These are phyloP conservation scores for Hypothenemus hampei DNA, from an alignment of 1,140 invertebrate genomes.

Conservation along the genomic window DNA sequence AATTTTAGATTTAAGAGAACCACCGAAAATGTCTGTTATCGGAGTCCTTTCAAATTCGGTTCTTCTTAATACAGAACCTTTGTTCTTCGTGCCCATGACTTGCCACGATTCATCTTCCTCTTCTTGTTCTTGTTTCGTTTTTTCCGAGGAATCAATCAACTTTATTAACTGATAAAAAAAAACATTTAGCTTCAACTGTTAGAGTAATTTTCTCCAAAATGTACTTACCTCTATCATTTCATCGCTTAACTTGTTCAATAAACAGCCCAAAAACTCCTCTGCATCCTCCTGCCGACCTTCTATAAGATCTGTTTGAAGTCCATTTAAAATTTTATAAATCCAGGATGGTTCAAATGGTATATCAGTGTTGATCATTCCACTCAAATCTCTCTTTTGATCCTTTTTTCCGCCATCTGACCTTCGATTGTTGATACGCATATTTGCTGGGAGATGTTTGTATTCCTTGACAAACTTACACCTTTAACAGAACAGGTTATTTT, in stretches of 20 bases:
- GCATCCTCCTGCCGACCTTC: constrained; percentile 91
- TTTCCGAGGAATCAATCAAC: constrained; percentile 46
- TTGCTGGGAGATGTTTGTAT: constrained; percentile 58
- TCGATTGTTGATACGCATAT: constrained; percentile 46
- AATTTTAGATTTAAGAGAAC: constrained; percentile 79
- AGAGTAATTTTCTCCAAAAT: not conserved
- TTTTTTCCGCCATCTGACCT: constrained; percentile 43
- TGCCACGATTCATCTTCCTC: constrained; percentile 52
- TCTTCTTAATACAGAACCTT: constrained; percentile 75
- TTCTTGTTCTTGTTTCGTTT: not conserved
- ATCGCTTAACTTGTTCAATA: constrained; percentile 91
- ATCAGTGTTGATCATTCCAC: constrained; percentile 51
- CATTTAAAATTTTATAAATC: constrained; percentile 76
- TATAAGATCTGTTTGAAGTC: constrained; percentile 65
- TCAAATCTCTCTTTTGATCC: constrained; percentile 48
- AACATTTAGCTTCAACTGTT: not conserved
- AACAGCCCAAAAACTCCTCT: constrained; percentile 88
- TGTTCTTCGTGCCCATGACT: constrained; percentile 83
- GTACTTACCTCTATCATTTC: constrained; percentile 81
- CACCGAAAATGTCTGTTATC: constrained; percentile 87
- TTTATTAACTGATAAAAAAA: constrained; percentile 60
- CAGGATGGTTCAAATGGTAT: constrained; percentile 76
- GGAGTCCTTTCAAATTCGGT: constrained; percentile 81
- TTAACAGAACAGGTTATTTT: constrained; percentile 8
- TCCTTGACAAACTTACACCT: constrained; percentile 65